A percentile compares a stretch with the other conserved stretches of the same genome.
These are phyloP conservation scores for Bettongia penicillata DNA, from an alignment of 2,113 vertebrate species.

Conservation along the genomic window DNA sequence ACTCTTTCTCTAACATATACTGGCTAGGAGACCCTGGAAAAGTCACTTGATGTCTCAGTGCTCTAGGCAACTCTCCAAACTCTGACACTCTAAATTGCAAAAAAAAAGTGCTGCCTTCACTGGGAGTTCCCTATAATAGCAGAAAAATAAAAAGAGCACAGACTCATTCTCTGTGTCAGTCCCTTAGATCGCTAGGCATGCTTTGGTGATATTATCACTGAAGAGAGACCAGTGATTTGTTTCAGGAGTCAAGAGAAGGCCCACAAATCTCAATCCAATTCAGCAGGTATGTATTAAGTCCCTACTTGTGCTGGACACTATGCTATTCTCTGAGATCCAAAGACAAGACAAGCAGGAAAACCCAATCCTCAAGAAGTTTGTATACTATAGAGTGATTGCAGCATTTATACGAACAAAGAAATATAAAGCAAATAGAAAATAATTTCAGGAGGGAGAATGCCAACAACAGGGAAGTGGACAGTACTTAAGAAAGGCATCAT, in stretches of 20 bases:
- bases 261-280: not conserved
- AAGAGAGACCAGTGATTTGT: not conserved
- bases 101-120: not conserved
- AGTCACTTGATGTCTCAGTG: not conserved
- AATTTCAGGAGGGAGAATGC: too few relatives aligned
- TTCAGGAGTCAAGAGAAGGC: too few relatives aligned
- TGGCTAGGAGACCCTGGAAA: not conserved
- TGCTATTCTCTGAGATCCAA: not conserved
- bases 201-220: not conserved
- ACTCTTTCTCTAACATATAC: not conserved
- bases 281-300: not conserved
- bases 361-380: not conserved
- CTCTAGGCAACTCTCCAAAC: not conserved
- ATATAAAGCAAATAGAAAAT: not conserved
- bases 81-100: not conserved
- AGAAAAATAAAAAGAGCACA: too few relatives aligned
- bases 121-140: not conserved
- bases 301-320: too few relatives aligned
- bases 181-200: too few relatives aligned
- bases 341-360: not conserved
- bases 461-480: too few relatives aligned
- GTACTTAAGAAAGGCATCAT: too few relatives aligned
- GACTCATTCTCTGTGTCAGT: too few relatives aligned
- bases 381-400: not conserved
- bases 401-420: not conserved